These are phyloP conservation scores for Drosophila suzukii DNA, from an alignment of 1,140 invertebrate species.

Conservation along the genomic window DNA sequence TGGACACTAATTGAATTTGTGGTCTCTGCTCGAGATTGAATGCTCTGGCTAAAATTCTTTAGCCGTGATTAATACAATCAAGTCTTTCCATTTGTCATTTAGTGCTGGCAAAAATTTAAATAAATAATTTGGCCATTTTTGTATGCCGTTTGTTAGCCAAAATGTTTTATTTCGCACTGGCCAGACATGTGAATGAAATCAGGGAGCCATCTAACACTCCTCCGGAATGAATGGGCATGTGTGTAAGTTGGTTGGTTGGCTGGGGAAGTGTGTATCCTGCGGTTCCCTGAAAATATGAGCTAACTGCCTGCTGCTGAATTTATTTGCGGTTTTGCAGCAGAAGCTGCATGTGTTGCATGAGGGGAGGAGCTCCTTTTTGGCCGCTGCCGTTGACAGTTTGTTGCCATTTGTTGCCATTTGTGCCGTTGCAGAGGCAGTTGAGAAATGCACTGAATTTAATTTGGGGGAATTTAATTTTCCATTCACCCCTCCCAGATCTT, in stretches of 20 bases:
- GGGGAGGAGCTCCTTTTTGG: conserved; percentile 32
- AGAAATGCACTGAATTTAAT: conserved; percentile 71
- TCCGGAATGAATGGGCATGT: conserved; percentile 20
- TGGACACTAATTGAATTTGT: conserved; percentile 24
- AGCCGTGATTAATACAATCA: conserved; percentile 23
- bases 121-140: conserved; percentile 35
- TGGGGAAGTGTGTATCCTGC: conserved; percentile 19
- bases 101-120: conserved; percentile 31
- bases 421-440: conserved; percentile 33
- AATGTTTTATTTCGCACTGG: conserved; percentile 21
- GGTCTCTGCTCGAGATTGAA: conserved; percentile 24
- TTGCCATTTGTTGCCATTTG: conserved; percentile 37
- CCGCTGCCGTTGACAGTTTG: conserved; percentile 62
- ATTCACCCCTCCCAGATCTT: conserved; percentile 6
- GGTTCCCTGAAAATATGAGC: conserved; percentile 56
- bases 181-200: conserved; percentile 29
- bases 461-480: conserved; percentile 47
- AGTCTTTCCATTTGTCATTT: conserved; percentile 21
- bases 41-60: conserved; percentile 10
- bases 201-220: conserved; percentile 29
- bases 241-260: conserved; percentile 12
- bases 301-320: conserved; percentile 69
- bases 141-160: background rate
- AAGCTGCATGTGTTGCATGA: conserved; percentile 23
- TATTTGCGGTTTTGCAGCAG: conserved; percentile 62